Evolutionary conservation across 1,140 invertebrate species (phyloP).

Genomic region (Hydropsyche tenuis): DNA sequence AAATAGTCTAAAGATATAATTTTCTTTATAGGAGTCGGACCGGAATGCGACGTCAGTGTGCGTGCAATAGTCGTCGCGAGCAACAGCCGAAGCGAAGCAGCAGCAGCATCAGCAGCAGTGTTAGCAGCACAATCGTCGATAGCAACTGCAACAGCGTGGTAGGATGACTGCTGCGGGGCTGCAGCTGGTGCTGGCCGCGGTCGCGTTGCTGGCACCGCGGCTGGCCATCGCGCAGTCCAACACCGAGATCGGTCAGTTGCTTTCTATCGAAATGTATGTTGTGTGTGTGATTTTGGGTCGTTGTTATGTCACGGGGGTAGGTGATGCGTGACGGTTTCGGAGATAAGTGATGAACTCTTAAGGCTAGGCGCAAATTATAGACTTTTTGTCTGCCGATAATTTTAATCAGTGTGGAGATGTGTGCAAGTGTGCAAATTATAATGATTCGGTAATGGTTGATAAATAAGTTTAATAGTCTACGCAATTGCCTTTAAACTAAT

Average conservation of each 20-base stretch:
- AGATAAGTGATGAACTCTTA: too few relatives aligned
- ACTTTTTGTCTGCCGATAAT: too few relatives aligned
- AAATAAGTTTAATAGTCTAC: too few relatives aligned
- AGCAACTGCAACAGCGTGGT: neutral
- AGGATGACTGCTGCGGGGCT: slow-evolving; percentile 11
- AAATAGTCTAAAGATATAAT: neutral
- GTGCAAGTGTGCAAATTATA: too few relatives aligned
- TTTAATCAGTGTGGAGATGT: too few relatives aligned
- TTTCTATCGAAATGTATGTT: too few relatives aligned
- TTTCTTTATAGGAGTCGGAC: neutral
- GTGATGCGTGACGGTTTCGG: too few relatives aligned
- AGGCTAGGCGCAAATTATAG: too few relatives aligned
- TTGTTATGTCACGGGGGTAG: too few relatives aligned
- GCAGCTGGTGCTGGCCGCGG: slow-evolving; percentile 25
- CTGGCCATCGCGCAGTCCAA: neutral
- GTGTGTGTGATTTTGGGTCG: too few relatives aligned
- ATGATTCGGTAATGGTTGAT: too few relatives aligned
- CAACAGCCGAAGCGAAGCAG: neutral
- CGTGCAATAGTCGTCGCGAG: neutral
- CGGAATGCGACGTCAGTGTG: slow-evolving; percentile 23
- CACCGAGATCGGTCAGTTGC: neutral
- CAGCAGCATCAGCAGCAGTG: neutral
- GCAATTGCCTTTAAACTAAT: too few relatives aligned
- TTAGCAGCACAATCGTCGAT: neutral
- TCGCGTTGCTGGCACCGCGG: slow-evolving; percentile 17